Evolutionary conservation across 2,113 vertebrate genomes (phyloP).

Genomic region (Alethe castanea): DNA sequence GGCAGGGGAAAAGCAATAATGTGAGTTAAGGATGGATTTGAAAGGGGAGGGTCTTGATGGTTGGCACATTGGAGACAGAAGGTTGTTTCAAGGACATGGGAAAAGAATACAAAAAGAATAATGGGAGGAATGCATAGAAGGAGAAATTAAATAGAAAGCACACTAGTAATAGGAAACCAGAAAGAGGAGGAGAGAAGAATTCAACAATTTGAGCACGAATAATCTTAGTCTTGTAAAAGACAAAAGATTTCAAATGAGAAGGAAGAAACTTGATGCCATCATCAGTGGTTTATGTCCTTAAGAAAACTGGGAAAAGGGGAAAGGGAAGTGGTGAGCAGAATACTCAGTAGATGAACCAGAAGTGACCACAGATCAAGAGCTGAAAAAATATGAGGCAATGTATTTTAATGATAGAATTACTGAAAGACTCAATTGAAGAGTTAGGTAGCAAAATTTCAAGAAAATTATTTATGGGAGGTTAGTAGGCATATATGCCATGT

Average conservation of each 20-base stretch:
- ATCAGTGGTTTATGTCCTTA: background rate
- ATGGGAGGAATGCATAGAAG: background rate
- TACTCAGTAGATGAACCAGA: background rate
- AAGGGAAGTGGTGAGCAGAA: background rate
- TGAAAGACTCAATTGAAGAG: background rate
- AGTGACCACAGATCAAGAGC: background rate
- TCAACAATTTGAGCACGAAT: background rate
- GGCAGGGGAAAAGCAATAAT: background rate
- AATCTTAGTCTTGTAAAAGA: background rate
- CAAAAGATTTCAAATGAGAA: background rate
- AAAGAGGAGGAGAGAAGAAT: background rate
- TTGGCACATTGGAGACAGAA: background rate
- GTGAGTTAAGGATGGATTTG: background rate
- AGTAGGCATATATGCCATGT: fast-evolving
- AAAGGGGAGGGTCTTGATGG: background rate
- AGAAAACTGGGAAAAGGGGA: background rate
- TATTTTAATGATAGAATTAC: background rate
- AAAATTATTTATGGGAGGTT: background rate
- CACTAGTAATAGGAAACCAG: background rate
- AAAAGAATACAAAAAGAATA: background rate
- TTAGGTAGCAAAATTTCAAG: background rate
- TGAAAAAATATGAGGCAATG: background rate
- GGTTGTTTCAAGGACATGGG: background rate
- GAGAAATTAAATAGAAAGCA: background rate
- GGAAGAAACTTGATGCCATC: background rate